A percentile compares a stretch with the other conserved stretches of the same genome.
Conservation (phyloP, 2,888 invertebrate genomes). For the Hypomecis punctinalis region DNA sequence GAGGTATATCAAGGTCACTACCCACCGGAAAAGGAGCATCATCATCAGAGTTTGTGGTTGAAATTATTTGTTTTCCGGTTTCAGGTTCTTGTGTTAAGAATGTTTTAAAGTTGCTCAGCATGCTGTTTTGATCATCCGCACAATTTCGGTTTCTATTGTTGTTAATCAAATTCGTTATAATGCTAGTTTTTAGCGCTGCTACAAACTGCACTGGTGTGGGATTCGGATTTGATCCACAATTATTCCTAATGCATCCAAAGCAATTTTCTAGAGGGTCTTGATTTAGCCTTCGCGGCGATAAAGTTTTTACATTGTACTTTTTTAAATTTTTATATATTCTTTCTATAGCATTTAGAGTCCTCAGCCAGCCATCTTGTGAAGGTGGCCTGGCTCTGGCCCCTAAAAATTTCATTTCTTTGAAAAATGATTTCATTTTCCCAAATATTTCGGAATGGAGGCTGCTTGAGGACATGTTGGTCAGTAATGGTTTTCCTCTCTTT, state of each 20-base stretch:
- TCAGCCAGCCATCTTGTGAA: too few relatives aligned
- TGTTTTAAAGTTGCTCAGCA: too few relatives aligned
- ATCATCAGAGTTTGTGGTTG: too few relatives aligned
- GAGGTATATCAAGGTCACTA: too few relatives aligned
- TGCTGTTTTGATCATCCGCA: too few relatives aligned
- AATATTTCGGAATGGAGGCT: not conserved
- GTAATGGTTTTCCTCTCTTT: slow-evolving; percentile 1
- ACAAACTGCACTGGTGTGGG: slow-evolving; percentile 18
- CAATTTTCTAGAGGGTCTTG: slow-evolving; percentile 8
- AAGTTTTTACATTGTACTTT: slow-evolving; percentile 1
- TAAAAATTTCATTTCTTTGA: not conserved
- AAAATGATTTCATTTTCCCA: slow-evolving; percentile 2
- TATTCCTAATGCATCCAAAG: slow-evolving; percentile 22
- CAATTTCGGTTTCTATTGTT: too few relatives aligned
- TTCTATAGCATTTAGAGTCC: slow-evolving; percentile 5
- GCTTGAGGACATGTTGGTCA: not conserved
- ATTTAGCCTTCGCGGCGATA: slow-evolving; percentile 1
- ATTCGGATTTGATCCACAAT: slow-evolving; percentile 30
- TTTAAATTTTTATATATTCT: slow-evolving; percentile 11
- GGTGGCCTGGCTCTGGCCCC: not conserved
- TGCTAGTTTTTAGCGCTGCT: slow-evolving; percentile 7
- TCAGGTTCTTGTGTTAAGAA: too few relatives aligned
- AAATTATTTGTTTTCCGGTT: too few relatives aligned
- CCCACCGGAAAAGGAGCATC: too few relatives aligned
- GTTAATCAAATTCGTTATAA: too few relatives aligned